A percentile compares a stretch with the other conserved stretches of the same genome.
phyloP scores from a whole-genome alignment of 2,113 vertebrate species.

The Talpa occidentalis region DNA sequence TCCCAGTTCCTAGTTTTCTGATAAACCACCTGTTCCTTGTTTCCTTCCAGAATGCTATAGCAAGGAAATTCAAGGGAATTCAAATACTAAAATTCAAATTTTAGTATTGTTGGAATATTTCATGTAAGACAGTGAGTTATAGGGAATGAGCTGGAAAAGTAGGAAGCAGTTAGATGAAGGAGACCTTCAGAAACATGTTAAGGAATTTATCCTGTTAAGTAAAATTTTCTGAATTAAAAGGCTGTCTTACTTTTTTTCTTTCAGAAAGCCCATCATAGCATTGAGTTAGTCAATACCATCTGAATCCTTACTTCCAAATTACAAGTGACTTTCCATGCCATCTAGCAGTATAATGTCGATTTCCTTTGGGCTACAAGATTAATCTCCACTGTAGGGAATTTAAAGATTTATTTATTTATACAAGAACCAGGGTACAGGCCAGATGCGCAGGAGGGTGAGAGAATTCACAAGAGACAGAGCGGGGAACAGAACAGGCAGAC shows the following conservation, averaged over 20 bases:
- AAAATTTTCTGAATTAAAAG: constrained; percentile 7
- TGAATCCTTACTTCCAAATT: constrained; percentile 42
- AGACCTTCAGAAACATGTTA: not conserved
- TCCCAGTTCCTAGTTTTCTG: not conserved
- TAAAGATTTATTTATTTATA: too few species aligned
- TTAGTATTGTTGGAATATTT: not conserved
- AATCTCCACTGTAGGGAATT: not conserved
- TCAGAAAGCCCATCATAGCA: not conserved
- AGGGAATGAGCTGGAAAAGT: not conserved
- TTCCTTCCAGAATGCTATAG: not conserved
- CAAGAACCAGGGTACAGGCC: too few species aligned
- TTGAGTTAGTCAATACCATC: constrained; percentile 34
- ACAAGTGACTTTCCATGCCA: not conserved
- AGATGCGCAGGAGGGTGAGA: too few species aligned
- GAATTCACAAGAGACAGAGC: too few species aligned
- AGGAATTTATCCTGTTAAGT: constrained; percentile 1
- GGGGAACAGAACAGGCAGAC: too few species aligned
- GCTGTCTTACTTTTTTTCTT: not conserved
- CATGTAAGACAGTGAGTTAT: not conserved
- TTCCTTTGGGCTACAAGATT: constrained; percentile 12
- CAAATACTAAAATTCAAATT: too few species aligned
- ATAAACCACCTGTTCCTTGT: not conserved
- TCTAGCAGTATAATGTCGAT: not conserved
- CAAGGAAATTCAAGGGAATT: not conserved
- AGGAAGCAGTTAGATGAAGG: not conserved